These are phyloP conservation scores for Tyria jacobaeae DNA, from an alignment of 2,888 invertebrate species.

Conservation along the genomic window DNA sequence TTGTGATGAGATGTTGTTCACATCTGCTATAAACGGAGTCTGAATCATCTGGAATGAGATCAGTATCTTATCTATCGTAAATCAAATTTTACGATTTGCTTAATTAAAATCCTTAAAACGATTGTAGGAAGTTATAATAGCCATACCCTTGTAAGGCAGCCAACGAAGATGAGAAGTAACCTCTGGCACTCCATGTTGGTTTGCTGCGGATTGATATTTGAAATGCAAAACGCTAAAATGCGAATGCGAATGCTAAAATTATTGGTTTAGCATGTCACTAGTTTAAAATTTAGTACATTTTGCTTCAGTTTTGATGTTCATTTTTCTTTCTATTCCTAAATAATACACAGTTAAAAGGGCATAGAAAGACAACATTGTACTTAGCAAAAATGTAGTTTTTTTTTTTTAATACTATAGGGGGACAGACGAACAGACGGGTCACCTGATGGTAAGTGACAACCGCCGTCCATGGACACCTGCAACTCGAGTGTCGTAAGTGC, in stretches of 20 bases:
- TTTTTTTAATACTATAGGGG: too few relatives aligned
- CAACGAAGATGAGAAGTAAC: background rate
- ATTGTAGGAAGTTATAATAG: slow-evolving; percentile 6
- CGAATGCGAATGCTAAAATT: too few relatives aligned
- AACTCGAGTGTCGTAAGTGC: too few relatives aligned
- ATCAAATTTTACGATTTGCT: slow-evolving; percentile 40
- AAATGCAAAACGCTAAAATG: too few relatives aligned
- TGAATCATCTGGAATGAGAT: slow-evolving; percentile 76
- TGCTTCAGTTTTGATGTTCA: background rate
- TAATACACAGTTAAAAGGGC: background rate
- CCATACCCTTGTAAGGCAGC: background rate
- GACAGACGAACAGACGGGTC: too few relatives aligned
- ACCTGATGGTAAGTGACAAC: too few relatives aligned
- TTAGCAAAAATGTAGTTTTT: background rate
- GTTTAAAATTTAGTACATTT: too few relatives aligned
- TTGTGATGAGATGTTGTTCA: slow-evolving; percentile 50
- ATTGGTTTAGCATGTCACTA: too few relatives aligned
- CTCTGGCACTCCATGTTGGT: background rate
- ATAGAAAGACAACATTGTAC: background rate
- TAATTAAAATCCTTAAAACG: slow-evolving; percentile 29
- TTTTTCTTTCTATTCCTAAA: background rate
- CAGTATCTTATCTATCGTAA: slow-evolving; percentile 55
- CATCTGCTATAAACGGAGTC: slow-evolving; percentile 57
- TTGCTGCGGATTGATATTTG: background rate
- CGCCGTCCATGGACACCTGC: too few relatives aligned